Evolutionary conservation across 1,140 invertebrate genomes (phyloP).

Genomic region (Listronotus oregonensis): DNA sequence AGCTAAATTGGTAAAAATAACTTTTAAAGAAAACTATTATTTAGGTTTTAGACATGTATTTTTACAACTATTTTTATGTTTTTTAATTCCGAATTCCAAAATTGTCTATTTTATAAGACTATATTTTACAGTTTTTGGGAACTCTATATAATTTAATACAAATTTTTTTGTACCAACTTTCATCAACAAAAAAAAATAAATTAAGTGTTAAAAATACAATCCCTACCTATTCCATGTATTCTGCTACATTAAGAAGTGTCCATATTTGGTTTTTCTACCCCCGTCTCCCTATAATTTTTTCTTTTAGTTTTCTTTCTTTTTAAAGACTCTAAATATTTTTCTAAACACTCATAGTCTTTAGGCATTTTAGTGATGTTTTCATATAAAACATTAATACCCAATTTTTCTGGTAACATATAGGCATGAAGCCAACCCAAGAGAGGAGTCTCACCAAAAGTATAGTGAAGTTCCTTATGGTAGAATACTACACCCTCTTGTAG

Average conservation of each 20-base stretch:
- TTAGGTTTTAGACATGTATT: too few species aligned
- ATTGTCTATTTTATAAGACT: too few species aligned
- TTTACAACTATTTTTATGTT: too few species aligned
- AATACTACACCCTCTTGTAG: slow-evolving; percentile 79
- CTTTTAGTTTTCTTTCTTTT: slow-evolving; percentile 16
- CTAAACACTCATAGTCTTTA: slow-evolving; percentile 36
- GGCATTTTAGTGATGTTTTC: slow-evolving; percentile 57
- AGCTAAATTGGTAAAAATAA: too few species aligned
- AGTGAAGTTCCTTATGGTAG: slow-evolving; percentile 79
- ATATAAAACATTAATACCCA: slow-evolving; percentile 62
- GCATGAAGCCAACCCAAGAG: slow-evolving; percentile 87
- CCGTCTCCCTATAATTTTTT: neutral
- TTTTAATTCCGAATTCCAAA: too few species aligned
- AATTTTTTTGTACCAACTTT: too few species aligned
- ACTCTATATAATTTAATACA: too few species aligned
- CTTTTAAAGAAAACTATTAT: too few species aligned
- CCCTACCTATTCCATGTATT: slow-evolving; percentile 17
- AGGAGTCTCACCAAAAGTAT: slow-evolving; percentile 78
- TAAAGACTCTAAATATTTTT: slow-evolving; percentile 37
- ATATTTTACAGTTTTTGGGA: too few species aligned
- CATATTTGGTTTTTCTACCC: slow-evolving; percentile 14
- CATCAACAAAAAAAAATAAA: too few species aligned
- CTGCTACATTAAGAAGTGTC: slow-evolving; percentile 14
- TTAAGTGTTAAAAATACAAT: too few species aligned
- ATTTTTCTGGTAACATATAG: slow-evolving; percentile 83